Evolutionary conservation across 1,140 invertebrate genomes (phyloP), one percentile per base, ranked within the genome.

Genomic region (Diachasmimorpha longicaudata): DNA sequence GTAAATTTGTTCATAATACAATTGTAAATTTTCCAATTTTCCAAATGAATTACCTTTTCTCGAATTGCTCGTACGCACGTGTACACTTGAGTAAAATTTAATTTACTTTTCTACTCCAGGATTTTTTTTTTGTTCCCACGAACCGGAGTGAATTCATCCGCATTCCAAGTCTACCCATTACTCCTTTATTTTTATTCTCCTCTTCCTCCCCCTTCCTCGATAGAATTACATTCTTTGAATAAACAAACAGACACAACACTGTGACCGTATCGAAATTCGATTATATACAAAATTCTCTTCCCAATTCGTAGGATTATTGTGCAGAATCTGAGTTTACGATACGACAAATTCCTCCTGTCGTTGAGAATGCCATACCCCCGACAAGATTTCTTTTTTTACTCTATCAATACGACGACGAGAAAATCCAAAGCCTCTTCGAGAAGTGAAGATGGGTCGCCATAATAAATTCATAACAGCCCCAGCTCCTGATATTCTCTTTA

Each of bases 201-300:
- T 13, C 42, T 70, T 46, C 19, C 23, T 16, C 48, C 46, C 25
- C n/a, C 48, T 19, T 48, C 19, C 42, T 69, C 73, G 66, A 75
- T 70, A 75, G 55, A 75, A 75, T 75, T 75, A 75, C 73, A 75
- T 75, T 75, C 73, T 75, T 69, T 70, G 48, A 70, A 75, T 75
- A 75, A 75, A 75, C 67, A 75, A 75, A 39, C 58, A 63, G 58
- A 23, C 23, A 25, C 58, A 25, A 23, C 58, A 63, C 58, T 23
- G 19, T 63, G 11, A 23, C 21, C 23, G 19, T 31, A 63, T 63
- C 58, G 58, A 63, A 25, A 63, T 63, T 63, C 58, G 58, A 63
- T 63, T 63, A 63, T 63, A 25, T 63, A 63, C 23, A 23, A 63
- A 63, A 63, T 63, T 63, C 58, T 9, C 19, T 5, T 31, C 58